phyloP scores from a whole-genome alignment of 1,140 invertebrate genomes.

The Zaprionus ghesquierei region DNA sequence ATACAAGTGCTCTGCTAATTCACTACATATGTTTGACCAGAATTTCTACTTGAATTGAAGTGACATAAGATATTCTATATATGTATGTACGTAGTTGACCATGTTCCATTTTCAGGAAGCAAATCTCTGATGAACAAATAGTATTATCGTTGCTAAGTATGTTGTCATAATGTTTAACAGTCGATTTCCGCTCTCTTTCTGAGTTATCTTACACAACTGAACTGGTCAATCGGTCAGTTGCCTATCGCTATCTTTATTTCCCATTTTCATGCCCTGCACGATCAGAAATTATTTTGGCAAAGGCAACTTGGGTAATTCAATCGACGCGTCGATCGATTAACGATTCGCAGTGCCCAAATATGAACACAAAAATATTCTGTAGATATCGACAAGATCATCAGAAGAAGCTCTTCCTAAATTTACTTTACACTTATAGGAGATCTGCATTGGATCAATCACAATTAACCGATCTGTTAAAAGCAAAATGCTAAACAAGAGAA shows the following conservation, averaged over 20 bases:
- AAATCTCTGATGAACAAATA: too few relatives aligned
- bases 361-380: background rate
- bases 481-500: background rate
- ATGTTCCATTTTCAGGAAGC: background rate
- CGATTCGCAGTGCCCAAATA: background rate
- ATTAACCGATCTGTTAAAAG: slow-evolving; percentile 1
- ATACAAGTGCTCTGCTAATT: background rate
- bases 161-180: slow-evolving; percentile 10
- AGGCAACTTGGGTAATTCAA: slow-evolving; percentile 13
- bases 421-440: background rate
- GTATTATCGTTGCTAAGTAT: background rate
- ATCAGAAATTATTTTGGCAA: slow-evolving; percentile 5
- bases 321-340: slow-evolving; percentile 16
- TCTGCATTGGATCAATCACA: slow-evolving; percentile 3
- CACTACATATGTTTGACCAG: background rate
- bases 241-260: slow-evolving; percentile 44
- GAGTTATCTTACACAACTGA: slow-evolving; percentile 29
- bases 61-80: slow-evolving; percentile 1
- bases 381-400: background rate
- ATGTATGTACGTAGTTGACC: too few relatives aligned
- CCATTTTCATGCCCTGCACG: slow-evolving; percentile 25
- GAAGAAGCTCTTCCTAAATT: background rate
- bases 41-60: background rate
- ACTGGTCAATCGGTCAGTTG: background rate
- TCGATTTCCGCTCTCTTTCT: background rate